Evolutionary conservation across 2,113 vertebrate species (phyloP).

Genomic region (Spea multiplicata): DNA sequence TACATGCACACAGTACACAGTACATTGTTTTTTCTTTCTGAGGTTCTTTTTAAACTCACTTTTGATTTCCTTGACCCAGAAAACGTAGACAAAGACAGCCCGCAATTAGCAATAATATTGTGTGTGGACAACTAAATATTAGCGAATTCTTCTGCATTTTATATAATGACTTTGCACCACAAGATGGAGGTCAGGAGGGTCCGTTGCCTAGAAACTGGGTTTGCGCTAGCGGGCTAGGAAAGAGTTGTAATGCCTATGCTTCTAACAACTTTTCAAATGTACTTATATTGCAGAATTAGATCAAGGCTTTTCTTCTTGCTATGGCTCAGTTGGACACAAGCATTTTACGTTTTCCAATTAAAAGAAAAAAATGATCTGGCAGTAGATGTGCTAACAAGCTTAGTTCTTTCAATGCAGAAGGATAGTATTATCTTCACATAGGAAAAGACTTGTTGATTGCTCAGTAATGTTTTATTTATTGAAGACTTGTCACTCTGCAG

Average conservation of each 20-base stretch:
- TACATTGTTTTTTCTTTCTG: background rate
- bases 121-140: constrained; percentile 45
- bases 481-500: too few relatives aligned
- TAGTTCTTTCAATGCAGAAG: too few relatives aligned
- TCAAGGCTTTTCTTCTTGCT: constrained; percentile 1
- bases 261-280: constrained; percentile 21
- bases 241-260: constrained; percentile 22
- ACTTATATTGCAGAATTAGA: constrained; percentile 3
- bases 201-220: constrained; percentile 44
- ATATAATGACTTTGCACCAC: constrained; percentile 42
- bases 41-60: constrained; percentile 9
- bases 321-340: background rate
- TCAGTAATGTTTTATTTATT: too few relatives aligned
- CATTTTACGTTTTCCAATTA: background rate
- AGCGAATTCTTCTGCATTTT: constrained; percentile 41
- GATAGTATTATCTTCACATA: too few relatives aligned
- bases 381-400: background rate
- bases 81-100: constrained; percentile 38
- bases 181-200: constrained; percentile 45
- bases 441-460: too few relatives aligned
- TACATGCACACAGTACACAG: too few relatives aligned
- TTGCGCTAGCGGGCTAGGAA: constrained; percentile 16
- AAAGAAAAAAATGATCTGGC: background rate
- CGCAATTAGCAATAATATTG: constrained; percentile 41
- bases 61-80: constrained; percentile 28